Evolutionary conservation across 2,888 invertebrate species (phyloP).

Genomic region (Cheilosia pagana): DNA sequence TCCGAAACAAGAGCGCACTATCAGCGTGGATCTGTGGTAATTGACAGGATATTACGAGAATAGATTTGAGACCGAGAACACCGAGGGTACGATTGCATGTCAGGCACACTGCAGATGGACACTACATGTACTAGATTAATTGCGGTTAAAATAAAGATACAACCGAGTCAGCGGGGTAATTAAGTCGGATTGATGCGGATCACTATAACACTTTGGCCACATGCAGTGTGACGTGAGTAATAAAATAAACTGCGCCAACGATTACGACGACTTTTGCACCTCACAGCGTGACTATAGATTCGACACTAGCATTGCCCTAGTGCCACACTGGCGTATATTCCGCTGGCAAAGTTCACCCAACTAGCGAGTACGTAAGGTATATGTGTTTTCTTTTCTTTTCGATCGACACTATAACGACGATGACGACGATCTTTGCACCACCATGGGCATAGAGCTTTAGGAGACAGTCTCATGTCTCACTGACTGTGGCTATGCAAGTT

Average conservation of each 20-base stretch:
- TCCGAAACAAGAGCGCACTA: constrained; percentile 12
- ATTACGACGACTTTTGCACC: constrained; percentile 60
- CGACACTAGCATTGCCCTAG: constrained; percentile 70
- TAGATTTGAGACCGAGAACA: constrained; percentile 24
- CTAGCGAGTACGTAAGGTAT: constrained; percentile 56
- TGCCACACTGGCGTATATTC: constrained; percentile 53
- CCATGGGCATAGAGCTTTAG: constrained; percentile 22
- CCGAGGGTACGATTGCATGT: constrained; percentile 51
- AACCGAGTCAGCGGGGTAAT: constrained; percentile 27
- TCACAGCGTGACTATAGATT: constrained; percentile 68
- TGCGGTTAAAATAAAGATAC: constrained; percentile 17
- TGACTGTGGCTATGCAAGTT: background rate
- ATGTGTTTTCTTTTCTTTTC: constrained; percentile 21
- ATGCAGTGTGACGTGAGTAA: background rate
- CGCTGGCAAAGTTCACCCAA: constrained; percentile 71
- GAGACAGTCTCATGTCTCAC: background rate
- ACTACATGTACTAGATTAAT: constrained; percentile 21
- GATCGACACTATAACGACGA: constrained; percentile 36
- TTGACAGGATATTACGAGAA: constrained; percentile 53
- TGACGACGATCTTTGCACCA: constrained; percentile 8
- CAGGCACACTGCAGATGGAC: constrained; percentile 16
- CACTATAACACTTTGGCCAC: too few relatives aligned
- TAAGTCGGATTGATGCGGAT: constrained; percentile 20
- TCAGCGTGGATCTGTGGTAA: constrained; percentile 33
- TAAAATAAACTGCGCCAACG: constrained; percentile 34